Conservation (phyloP, 2,113 vertebrate genomes). For the Aplodontia rufa region DNA sequence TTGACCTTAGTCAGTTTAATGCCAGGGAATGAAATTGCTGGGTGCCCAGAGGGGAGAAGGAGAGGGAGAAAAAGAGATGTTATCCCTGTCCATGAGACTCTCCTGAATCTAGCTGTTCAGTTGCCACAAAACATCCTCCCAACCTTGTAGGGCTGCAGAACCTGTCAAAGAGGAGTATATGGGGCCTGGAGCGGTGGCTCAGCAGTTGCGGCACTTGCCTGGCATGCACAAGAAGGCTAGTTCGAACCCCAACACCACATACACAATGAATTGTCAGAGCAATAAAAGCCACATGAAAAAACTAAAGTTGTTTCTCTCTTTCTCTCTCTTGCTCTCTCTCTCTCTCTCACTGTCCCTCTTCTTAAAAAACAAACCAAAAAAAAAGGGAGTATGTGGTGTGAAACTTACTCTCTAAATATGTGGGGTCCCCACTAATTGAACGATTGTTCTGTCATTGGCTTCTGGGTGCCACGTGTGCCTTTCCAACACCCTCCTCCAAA, state of each 20-base stretch:
- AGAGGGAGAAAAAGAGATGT: neutral
- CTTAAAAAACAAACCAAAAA: no score
- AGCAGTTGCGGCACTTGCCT: no score
- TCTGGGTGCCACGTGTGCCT: neutral
- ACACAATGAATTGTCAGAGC: no score
- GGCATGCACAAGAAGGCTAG: no score
- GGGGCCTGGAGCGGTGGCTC: no score
- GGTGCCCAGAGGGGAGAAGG: neutral
- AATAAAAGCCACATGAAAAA: no score
- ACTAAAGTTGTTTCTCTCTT: no score
- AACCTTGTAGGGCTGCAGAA: neutral
- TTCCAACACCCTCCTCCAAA: neutral
- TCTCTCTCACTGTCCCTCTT: no score
- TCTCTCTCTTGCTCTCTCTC: no score
- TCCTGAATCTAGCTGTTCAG: neutral
- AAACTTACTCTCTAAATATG: neutral
- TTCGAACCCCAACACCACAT: no score
- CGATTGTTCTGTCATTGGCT: neutral
- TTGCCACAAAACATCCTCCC: neutral
- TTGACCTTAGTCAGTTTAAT: no score
- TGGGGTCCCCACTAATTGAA: neutral
- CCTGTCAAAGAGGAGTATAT: neutral
- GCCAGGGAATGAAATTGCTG: neutral
- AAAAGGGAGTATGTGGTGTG: no score
- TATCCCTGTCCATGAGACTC: neutral